These are phyloP conservation scores for Drosophila nigricruria DNA, from an alignment of 2,888 invertebrate genomes.

Conservation along the genomic window DNA sequence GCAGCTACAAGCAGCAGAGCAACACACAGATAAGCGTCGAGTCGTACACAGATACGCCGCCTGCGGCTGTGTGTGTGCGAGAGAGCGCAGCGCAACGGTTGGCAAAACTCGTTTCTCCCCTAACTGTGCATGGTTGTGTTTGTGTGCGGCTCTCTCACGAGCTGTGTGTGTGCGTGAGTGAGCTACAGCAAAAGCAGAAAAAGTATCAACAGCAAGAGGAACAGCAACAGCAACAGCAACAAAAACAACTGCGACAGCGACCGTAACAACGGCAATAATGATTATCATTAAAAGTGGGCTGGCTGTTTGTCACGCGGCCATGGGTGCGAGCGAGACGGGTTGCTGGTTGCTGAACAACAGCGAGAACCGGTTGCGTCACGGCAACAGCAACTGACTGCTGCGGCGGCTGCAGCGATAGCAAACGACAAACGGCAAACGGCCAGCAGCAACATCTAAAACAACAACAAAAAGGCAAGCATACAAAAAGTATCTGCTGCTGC, in stretches of 20 bases:
- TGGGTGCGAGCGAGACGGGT: slow-evolving; percentile 47
- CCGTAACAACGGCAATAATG: slow-evolving; percentile 82
- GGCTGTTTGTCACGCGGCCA: slow-evolving; percentile 69
- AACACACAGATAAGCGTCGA: slow-evolving; percentile 24
- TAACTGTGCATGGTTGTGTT: slow-evolving; percentile 32
- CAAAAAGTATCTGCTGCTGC: slow-evolving; percentile 21
- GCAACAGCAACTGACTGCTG: slow-evolving; percentile 7
- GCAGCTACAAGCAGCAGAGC: slow-evolving; percentile 33
- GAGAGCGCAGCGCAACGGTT: slow-evolving; percentile 43
- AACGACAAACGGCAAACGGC: slow-evolving; percentile 23
- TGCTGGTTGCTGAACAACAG: slow-evolving; percentile 29
- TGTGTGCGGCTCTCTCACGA: slow-evolving; percentile 20
- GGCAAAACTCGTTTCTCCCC: slow-evolving; percentile 71
- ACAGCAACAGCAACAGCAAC: slow-evolving; percentile 38
- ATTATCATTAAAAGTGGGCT: slow-evolving; percentile 83
- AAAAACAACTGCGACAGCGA: slow-evolving; percentile 58
- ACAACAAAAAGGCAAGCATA: slow-evolving; percentile 18
- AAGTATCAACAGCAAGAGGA: slow-evolving; percentile 47
- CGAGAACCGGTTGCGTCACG: slow-evolving; percentile 71
- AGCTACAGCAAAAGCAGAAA: slow-evolving; percentile 48
- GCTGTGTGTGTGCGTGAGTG: slow-evolving; percentile 30
- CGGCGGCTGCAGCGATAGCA: slow-evolving; percentile 19
- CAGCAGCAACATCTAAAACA: slow-evolving; percentile 33
- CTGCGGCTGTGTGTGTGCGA: slow-evolving; percentile 33
- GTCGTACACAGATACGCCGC: slow-evolving; percentile 31